Evolutionary conservation across 37 sponge, comb jelly and placozoan genomes (phyloP).

Genomic region (Chondrosia reniformis): DNA sequence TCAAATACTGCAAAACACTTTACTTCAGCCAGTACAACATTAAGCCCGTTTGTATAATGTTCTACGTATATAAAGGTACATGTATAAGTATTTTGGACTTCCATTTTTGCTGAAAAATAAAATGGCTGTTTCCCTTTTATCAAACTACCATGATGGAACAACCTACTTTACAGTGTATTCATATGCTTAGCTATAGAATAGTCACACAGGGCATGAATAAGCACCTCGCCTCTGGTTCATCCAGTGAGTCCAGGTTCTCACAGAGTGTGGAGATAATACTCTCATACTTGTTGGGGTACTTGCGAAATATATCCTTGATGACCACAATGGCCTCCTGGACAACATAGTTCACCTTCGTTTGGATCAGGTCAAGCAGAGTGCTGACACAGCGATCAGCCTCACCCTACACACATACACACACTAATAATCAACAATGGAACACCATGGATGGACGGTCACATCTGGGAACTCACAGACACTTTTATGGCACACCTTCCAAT

Average conservation of each 20-base stretch:
- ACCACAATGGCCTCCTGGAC: constrained; percentile 98
- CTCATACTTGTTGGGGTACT: constrained; percentile 99
- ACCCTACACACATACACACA: constrained; percentile 10
- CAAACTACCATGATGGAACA: too few species aligned
- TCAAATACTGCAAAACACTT: too few species aligned
- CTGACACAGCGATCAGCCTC: constrained; percentile 90
- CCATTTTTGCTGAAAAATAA: too few species aligned
- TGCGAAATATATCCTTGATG: constrained; percentile 97
- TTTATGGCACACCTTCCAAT: constrained; percentile 99
- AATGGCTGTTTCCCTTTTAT: too few species aligned
- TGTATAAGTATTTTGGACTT: too few species aligned
- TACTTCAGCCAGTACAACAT: too few species aligned
- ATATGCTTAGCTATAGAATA: too few species aligned
- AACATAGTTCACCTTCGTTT: constrained; percentile 98
- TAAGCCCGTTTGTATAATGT: too few species aligned
- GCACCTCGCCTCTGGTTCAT: constrained; percentile 96
- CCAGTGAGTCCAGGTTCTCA: constrained; percentile 96
- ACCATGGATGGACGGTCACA: not conserved
- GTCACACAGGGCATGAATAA: not conserved
- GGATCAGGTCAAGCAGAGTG: constrained; percentile 94
- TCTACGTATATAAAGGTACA: too few species aligned
- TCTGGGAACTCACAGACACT: constrained; percentile 64
- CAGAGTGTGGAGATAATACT: constrained; percentile 95
- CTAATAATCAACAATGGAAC: not conserved
- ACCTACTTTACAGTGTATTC: too few species aligned